Base-by-base conservation (phyloP, 2,888 invertebrate genomes). In the Timema cristinae region DNA sequence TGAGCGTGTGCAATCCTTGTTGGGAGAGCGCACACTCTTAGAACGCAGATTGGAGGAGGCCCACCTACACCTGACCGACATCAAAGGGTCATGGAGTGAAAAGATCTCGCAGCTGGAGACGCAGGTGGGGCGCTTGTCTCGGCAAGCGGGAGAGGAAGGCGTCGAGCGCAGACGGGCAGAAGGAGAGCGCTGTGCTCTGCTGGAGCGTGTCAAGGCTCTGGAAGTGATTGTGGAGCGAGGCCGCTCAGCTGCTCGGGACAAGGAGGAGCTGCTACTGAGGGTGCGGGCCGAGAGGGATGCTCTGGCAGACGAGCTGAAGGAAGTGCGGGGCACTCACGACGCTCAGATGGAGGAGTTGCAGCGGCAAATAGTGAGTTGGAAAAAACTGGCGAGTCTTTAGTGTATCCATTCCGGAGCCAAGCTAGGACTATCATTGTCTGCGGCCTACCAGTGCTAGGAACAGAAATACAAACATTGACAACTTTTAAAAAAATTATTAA, bases 61-160 rank as follows among this genome's bases (percentile, higher is more conserved):
- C 0, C 91, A 94, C 80, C 86, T 94, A 79, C 95, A 95, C 81
- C 83, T 95, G 51, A 91, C 92, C 0, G 94, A 95, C 78, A 93
- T 95, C 76, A 95, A 96, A 81, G 92, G 93, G 0, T 92, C 93
- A 0, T 95, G 95, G 95, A 95, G 94, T 78, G 92, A 93, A 13
- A 94, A 95, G 81, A 95, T 95, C 77, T 89, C 93, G 15, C 90
- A 92, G 0, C 83, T 95, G 59, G 95, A 96, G 81, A 93, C 93
- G n/a, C 95, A 96, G 88, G 90, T 91, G 75, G 92, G 91, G 77
- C 88, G 94, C 74, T 82, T 94, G 73, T 93, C 92, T 77, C 86
- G 92, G 73, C 94, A 92, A 81, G 93, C 92, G 51, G 94, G 91
- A 56, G 95, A 92, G 79, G 93, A 94, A 81, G 92, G 93, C 48